Conservation (phyloP, 1,140 invertebrate species). For the Nautilus pompilius region DNA sequence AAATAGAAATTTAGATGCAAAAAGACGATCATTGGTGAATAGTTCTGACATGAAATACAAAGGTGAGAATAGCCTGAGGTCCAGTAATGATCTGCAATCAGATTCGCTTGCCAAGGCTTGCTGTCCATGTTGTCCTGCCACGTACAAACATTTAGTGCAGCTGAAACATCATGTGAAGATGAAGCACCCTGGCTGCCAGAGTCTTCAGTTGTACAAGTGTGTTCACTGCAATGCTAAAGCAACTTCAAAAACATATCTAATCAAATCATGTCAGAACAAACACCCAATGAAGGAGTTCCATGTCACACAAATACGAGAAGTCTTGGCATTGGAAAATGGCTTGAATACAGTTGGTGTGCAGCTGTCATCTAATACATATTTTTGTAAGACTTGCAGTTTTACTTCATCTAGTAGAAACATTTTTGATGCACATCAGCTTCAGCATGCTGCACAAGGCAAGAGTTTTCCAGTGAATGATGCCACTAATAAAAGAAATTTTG, state of each 20-base stretch:
- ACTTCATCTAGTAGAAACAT: neutral
- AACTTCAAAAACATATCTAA: neutral
- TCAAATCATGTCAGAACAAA: neutral
- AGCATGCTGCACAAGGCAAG: neutral
- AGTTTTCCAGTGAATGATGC: neutral
- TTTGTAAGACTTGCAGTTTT: neutral
- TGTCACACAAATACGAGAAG: neutral
- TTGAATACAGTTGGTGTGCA: neutral
- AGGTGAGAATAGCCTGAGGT: no score
- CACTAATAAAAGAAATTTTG: neutral
- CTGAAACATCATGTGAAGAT: neutral
- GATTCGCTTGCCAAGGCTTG: neutral
- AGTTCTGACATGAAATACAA: no score
- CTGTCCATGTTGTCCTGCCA: neutral
- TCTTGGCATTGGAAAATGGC: neutral
- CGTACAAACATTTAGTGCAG: neutral
- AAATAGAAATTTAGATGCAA: no score
- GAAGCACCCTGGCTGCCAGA: neutral
- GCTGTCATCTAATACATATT: neutral
- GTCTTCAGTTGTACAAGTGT: neutral
- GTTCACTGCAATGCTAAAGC: constrained; percentile 1
- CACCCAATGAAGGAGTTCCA: neutral
- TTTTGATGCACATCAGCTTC: neutral
- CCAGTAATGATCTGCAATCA: neutral
- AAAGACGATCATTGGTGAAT: no score